Conservation (phyloP, 2,888 invertebrate genomes). For the Leucophenga montana region DNA sequence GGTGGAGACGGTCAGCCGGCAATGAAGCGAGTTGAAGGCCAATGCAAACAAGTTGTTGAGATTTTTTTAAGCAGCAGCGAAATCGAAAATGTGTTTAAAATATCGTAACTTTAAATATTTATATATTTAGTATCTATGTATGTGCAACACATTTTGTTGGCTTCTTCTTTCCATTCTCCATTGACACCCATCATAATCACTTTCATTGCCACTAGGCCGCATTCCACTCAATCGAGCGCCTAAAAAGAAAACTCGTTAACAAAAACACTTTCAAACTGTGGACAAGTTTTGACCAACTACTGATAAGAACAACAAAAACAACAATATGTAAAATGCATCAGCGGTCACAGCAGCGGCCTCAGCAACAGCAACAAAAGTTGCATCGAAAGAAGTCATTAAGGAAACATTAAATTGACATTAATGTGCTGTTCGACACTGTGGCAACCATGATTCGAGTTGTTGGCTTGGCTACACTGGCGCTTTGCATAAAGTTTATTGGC, state of each 20-base stretch:
- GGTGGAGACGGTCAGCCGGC: too few species aligned
- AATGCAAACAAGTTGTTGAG: too few species aligned
- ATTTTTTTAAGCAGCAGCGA: too few species aligned
- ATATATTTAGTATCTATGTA: too few species aligned
- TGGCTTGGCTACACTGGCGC: background rate
- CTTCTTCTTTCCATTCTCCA: background rate
- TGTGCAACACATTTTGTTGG: background rate
- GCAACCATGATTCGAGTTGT: constrained; percentile 1
- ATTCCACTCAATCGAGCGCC: background rate
- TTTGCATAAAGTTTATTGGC: constrained; percentile 13
- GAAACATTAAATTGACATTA: constrained; percentile 71
- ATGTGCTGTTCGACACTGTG: constrained; percentile 41
- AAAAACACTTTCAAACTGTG: constrained; percentile 62
- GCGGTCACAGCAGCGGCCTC: background rate
- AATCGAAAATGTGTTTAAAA: too few species aligned
- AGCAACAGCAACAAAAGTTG: constrained; percentile 45
- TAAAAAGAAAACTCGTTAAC: constrained; percentile 60
- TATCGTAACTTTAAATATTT: too few species aligned
- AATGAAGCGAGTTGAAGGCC: too few species aligned
- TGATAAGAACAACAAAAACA: constrained; percentile 52
- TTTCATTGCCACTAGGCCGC: constrained; percentile 36
- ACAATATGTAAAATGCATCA: constrained; percentile 5
- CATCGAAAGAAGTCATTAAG: constrained; percentile 67
- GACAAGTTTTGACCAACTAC: constrained; percentile 61
- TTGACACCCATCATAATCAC: constrained; percentile 31